phyloP scores from a whole-genome alignment of 1,140 invertebrate genomes.

The Habropoda laboriosa region DNA sequence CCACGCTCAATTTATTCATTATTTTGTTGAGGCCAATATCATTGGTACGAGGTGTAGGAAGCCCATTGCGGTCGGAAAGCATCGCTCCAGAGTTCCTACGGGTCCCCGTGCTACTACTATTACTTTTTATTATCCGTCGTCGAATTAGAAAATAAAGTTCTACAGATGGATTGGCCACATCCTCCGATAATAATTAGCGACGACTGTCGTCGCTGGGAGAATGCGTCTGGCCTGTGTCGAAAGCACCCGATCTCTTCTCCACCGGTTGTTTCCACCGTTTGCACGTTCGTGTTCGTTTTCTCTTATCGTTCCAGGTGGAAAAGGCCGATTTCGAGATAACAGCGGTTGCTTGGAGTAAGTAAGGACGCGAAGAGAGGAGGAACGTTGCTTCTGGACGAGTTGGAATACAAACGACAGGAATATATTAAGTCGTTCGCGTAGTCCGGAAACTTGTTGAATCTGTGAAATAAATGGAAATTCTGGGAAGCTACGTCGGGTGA shows the following conservation, averaged over 20 bases:
- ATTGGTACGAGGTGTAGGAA: constrained; percentile 70
- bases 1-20: constrained; percentile 77
- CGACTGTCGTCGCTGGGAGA: background rate
- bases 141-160: constrained; percentile 47
- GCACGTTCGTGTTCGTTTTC: background rate
- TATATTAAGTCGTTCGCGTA: background rate
- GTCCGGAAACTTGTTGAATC: background rate
- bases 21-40: constrained; percentile 77
- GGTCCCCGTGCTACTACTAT: constrained; percentile 28
- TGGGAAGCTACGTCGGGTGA: too few relatives aligned
- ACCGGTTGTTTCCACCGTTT: background rate
- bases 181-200: constrained; percentile 39
- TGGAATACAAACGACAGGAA: background rate
- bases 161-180: constrained; percentile 36
- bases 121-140: constrained; percentile 34
- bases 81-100: constrained; percentile 54
- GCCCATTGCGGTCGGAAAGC: constrained; percentile 60
- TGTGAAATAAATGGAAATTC: background rate
- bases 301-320: too few relatives aligned
- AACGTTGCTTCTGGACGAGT: background rate
- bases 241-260: background rate
- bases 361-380: too few relatives aligned
- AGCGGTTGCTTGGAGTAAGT: too few relatives aligned
- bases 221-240: background rate
- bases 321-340: too few relatives aligned